phyloP scores from a whole-genome alignment of 2,888 invertebrate species.

The Orchesellides sinensis region DNA sequence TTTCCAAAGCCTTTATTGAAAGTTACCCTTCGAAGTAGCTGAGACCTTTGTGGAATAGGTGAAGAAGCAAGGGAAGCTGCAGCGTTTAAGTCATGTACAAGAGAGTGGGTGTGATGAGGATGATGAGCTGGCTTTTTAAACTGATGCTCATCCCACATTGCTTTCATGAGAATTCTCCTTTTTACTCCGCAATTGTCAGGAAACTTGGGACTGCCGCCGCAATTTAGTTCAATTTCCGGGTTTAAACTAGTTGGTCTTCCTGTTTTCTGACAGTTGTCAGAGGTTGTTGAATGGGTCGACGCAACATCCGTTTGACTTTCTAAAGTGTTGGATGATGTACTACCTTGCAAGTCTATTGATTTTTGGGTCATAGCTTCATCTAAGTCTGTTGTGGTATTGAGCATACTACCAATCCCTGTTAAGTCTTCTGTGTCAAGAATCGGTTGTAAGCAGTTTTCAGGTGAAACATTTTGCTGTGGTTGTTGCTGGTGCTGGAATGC shows the following conservation, averaged over 20 bases:
- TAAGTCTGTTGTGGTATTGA: background rate
- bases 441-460: background rate
- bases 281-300: background rate
- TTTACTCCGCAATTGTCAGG: constrained; percentile 43
- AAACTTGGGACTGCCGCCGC: background rate
- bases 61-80: background rate
- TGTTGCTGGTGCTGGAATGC: background rate
- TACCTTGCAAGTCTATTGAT: background rate
- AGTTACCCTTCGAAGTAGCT: background rate
- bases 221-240: background rate
- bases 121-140: constrained; percentile 16
- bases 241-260: background rate
- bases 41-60: background rate
- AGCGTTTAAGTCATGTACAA: background rate
- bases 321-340: background rate
- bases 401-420: background rate
- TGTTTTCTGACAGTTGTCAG: background rate
- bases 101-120: too few relatives aligned
- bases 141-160: constrained; percentile 29
- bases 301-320: background rate
- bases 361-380: background rate
- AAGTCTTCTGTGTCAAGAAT: too few relatives aligned
- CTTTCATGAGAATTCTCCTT: constrained; percentile 38
- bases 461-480: background rate
- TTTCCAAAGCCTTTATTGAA: background rate